Evolutionary conservation across 1,140 invertebrate species (phyloP).

Genomic region (Drosophila baimaii): DNA sequence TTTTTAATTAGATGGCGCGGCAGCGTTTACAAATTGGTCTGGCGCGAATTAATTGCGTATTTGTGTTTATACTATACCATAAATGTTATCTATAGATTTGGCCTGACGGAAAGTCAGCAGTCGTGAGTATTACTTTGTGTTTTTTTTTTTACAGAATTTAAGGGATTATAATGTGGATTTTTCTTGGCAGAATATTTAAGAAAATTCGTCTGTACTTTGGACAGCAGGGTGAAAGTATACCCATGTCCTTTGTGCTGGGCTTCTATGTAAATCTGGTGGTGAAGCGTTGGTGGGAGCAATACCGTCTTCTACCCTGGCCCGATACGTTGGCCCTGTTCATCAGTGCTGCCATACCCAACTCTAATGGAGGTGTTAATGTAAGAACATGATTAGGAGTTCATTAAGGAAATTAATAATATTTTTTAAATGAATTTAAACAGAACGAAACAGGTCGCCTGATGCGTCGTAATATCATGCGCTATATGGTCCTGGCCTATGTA

Average conservation of each 20-base stretch:
- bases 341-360: conserved; percentile 92
- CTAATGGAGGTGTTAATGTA: conserved; percentile 90
- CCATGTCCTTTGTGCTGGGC: conserved; percentile 96
- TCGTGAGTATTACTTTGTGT: conserved; percentile 87
- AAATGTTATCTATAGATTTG: conserved; percentile 94
- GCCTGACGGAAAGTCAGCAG: conserved; percentile 92
- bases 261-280: conserved; percentile 97
- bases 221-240: conserved; percentile 92
- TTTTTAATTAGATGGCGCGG: conserved; percentile 92
- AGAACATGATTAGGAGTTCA: conserved; percentile 79
- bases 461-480: conserved; percentile 95
- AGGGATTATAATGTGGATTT: neutral
- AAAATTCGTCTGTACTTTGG: conserved; percentile 91
- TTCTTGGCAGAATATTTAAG: conserved; percentile 89
- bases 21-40: conserved; percentile 98
- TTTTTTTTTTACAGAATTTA: neutral
- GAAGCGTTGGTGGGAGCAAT: conserved; percentile 96
- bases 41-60: conserved; percentile 96
- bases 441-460: conserved; percentile 93
- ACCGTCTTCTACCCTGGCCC: conserved; percentile 94
- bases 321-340: conserved; percentile 95
- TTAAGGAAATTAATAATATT: neutral
- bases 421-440: conserved; percentile 84
- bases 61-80: conserved; percentile 93
- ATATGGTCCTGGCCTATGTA: conserved; percentile 94